Evolutionary conservation across 2,888 invertebrate genomes (phyloP).

Genomic region (Halictus ligatus): DNA sequence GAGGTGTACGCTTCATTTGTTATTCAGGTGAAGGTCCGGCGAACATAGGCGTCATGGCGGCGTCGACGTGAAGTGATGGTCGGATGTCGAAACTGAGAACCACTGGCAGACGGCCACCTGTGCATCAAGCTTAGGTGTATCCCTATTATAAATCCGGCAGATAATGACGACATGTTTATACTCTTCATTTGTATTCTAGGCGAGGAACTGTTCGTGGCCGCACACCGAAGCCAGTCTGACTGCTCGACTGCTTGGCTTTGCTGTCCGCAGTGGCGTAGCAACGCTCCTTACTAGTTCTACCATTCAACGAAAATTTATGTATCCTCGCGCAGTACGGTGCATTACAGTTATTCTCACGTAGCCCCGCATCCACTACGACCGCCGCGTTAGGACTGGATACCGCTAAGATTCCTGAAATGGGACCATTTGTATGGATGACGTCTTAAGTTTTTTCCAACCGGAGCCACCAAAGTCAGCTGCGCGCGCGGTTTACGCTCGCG

Average conservation of each 20-base stretch:
- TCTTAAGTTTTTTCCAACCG: conserved; percentile 44
- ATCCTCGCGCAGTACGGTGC: conserved; percentile 72
- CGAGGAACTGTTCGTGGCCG: conserved; percentile 72
- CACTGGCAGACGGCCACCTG: conserved; percentile 70
- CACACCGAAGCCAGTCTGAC: conserved; percentile 67
- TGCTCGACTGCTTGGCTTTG: conserved; percentile 65
- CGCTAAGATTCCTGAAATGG: conserved; percentile 66
- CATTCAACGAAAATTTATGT: conserved; percentile 76
- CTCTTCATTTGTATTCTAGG: conserved; percentile 82
- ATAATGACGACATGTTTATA: conserved; percentile 83
- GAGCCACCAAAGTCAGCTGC: conserved; percentile 10
- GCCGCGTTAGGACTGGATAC: conserved; percentile 53
- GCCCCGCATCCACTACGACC: conserved; percentile 56
- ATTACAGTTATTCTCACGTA: conserved; percentile 76
- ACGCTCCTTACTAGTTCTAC: conserved; percentile 64
- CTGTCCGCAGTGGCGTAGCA: conserved; percentile 70
- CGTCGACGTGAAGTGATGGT: no score
- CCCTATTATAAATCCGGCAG: conserved; percentile 80
- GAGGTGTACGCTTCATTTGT: not conserved
- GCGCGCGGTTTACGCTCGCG: not conserved
- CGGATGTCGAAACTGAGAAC: conserved; percentile 54
- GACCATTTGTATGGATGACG: conserved; percentile 59
- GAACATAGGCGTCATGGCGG: conserved; percentile 27
- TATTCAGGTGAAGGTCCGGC: not conserved
- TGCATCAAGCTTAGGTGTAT: conserved; percentile 73